phyloP scores from a whole-genome alignment of 2,797 vertebrate species.

The Gastrophryne carolinensis region DNA sequence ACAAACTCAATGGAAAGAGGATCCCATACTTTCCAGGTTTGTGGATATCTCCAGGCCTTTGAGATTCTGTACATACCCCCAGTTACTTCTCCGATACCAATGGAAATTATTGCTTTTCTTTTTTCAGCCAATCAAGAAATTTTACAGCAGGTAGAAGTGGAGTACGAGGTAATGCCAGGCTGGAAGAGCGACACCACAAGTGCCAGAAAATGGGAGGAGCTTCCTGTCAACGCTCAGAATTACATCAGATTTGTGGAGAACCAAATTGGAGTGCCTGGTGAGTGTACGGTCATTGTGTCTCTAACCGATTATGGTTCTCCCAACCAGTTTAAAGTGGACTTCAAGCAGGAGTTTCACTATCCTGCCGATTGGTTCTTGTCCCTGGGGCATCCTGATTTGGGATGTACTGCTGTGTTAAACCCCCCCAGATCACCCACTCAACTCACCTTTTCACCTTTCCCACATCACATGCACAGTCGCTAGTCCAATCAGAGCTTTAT shows the following conservation, averaged over 20 bases:
- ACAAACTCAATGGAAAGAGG: constrained; percentile 91
- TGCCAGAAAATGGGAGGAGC: constrained; percentile 91
- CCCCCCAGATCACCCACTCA: too few species aligned
- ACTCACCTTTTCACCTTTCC: too few species aligned
- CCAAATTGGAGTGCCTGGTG: constrained; percentile 94
- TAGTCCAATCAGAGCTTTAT: too few species aligned
- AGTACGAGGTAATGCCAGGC: constrained; percentile 93
- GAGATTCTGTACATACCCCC: neutral
- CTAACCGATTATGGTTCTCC: too few species aligned
- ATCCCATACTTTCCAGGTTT: constrained; percentile 97
- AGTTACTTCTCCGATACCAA: neutral
- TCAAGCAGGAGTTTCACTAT: too few species aligned
- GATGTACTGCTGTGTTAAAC: too few species aligned
- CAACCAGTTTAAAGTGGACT: neutral
- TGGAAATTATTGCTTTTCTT: neutral
- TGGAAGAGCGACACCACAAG: constrained; percentile 94
- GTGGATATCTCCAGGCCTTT: neutral
- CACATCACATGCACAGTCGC: neutral
- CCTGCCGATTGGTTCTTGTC: too few species aligned
- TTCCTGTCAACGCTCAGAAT: constrained; percentile 91
- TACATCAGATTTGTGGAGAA: constrained; percentile 97
- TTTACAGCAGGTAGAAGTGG: constrained; percentile 93
- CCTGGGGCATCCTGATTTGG: too few species aligned
- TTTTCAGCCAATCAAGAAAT: constrained; percentile 91
- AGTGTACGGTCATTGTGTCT: constrained; percentile 32